Conservation (phyloP, 1,140 invertebrate species). For the Psix sp. region DNA sequence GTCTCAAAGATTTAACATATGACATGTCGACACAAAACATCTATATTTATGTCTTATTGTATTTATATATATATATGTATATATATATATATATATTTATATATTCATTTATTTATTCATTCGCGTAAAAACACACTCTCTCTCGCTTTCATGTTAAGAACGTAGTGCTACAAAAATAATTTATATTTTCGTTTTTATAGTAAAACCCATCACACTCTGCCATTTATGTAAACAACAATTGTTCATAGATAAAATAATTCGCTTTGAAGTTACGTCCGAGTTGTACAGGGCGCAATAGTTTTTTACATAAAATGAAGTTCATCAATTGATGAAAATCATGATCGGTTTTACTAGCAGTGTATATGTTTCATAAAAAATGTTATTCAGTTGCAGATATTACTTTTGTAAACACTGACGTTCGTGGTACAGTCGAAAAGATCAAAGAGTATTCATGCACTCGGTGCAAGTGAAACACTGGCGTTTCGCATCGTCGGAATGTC, state of each 20-base stretch:
- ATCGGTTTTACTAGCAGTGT: constrained; percentile 23
- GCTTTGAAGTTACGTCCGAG: constrained; percentile 20
- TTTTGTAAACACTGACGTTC: constrained; percentile 36
- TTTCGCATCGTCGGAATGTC: constrained; percentile 47
- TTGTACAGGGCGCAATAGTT: constrained; percentile 21
- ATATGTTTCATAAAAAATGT: constrained; percentile 45
- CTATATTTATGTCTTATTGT: constrained; percentile 40
- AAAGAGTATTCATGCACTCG: constrained; percentile 38
- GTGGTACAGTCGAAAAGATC: constrained; percentile 39
- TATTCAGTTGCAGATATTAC: constrained; percentile 30
- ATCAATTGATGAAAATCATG: constrained; percentile 5
- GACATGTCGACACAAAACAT: constrained; percentile 54
- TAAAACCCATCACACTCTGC: constrained; percentile 21
- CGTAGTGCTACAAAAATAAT: constrained; percentile 51
- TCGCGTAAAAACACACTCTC: constrained; percentile 61
- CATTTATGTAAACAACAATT: constrained; percentile 43
- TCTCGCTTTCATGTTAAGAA: constrained; percentile 37
- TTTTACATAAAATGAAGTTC: constrained; percentile 22
- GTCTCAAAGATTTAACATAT: constrained; percentile 44
- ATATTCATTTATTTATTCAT: constrained; percentile 53
- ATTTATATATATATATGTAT: constrained; percentile 45
- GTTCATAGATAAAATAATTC: constrained; percentile 53
- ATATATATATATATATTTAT: constrained; percentile 38
- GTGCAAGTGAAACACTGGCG: constrained; percentile 27
- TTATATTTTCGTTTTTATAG: constrained; percentile 17